phyloP scores from a whole-genome alignment of 2,888 invertebrate species.

The Drosophila cognata region DNA sequence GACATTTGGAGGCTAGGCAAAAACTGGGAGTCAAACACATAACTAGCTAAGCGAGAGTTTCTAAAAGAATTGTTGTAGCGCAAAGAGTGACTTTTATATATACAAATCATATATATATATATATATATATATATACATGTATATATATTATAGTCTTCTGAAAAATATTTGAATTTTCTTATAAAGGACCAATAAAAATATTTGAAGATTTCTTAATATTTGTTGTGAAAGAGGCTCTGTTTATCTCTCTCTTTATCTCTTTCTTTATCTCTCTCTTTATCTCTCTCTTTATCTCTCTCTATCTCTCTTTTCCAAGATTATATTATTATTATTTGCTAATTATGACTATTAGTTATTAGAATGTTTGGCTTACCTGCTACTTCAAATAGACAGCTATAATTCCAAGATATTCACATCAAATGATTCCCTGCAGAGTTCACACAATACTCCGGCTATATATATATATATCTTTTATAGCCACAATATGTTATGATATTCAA shows the following conservation, averaged over 20 bases:
- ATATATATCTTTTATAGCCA: slow-evolving; percentile 6
- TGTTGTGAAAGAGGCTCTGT: no score
- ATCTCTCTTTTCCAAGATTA: no score
- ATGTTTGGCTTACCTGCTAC: background rate
- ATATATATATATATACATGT: background rate
- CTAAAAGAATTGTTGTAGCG: background rate
- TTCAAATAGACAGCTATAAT: background rate
- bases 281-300: no score
- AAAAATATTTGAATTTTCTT: background rate
- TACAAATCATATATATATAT: background rate
- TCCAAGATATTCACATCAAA: background rate
- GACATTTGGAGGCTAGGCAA: slow-evolving; percentile 21
- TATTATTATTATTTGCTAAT: background rate
- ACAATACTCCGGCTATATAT: background rate
- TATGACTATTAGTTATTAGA: background rate
- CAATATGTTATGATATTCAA: slow-evolving; percentile 54
- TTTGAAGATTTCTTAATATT: no score
- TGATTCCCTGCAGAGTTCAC: background rate
- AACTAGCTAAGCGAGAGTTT: slow-evolving; percentile 37
- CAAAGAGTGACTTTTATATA: background rate
- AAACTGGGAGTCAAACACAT: slow-evolving; percentile 11
- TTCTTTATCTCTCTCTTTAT: no score
- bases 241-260: no score
- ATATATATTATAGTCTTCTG: background rate
- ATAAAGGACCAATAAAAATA: no score